Base-by-base conservation (phyloP, 2,888 invertebrate species). In the Pemphredon lugubris region DNA sequence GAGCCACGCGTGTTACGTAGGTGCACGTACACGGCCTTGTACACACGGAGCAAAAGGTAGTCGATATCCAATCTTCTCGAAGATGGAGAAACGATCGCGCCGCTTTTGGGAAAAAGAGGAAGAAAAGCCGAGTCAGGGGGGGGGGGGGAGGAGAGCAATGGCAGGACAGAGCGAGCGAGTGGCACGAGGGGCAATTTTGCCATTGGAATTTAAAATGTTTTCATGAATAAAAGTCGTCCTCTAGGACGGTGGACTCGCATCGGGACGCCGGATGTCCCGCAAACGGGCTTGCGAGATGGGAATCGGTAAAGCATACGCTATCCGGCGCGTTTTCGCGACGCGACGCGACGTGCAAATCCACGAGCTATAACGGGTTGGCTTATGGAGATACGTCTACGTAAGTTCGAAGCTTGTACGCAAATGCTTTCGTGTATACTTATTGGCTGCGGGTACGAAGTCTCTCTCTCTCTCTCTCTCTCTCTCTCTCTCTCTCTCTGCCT, bases 161-260 rank as follows among this genome's bases (percentile, higher is more conserved):
- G 9, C 0, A 9, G 21, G n/a, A n/a, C n/a, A 30, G 40, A 37
- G 1, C 40, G 42, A n/a, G 26, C 11, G n/a, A 9, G 61, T 63
- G 47, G 63, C 72, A 68, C 60, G 61, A 61, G 65, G n/a, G 72
- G 63, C 81, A 84, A 83, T 86, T 85, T 84, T 81, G 64, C 79
- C 68, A 76, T 84, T 64, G 81, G 84, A 86, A 84, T 86, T 84
- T 83, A 71, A 86, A 87, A 85, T 85, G 72, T 80, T 86, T 86
- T 85, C 83, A 84, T 85, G 86, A 87, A 86, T 86, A 86, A 85
- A 86, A 86, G 77, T 77, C 66, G 58, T 45, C 42, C 48, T 39
- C 13, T 48, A 30, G 32, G 5, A 40, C 40, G 5, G 16, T 14
- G 40, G 16, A n/a, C n/a, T n/a, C n/a, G n/a, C n/a, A n/a, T n/a